Conservation (phyloP, 1,140 invertebrate genomes). For the Eupristina koningsbergeri region DNA sequence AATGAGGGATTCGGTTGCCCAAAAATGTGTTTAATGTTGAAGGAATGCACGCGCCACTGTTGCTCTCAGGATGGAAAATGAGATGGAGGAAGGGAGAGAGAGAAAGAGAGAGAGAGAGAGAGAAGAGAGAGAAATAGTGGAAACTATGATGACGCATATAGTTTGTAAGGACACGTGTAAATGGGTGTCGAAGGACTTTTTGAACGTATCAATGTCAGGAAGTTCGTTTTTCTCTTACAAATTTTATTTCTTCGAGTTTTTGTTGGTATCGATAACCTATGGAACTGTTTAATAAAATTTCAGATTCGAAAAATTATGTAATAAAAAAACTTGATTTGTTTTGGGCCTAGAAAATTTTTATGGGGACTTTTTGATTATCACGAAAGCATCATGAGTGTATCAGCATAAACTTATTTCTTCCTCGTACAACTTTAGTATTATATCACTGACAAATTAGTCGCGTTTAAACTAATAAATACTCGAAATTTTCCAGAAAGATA, state of each 20-base stretch:
- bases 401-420: neutral
- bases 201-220: constrained; percentile 16
- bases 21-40: neutral
- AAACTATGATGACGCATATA: constrained; percentile 26
- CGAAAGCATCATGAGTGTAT: no score
- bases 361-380: neutral
- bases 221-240: neutral
- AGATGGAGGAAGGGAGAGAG: neutral
- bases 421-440: neutral
- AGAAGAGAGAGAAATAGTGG: no score
- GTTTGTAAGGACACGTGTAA: constrained; percentile 42
- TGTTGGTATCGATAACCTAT: neutral
- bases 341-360: neutral
- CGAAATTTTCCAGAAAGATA: neutral
- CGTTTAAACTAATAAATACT: neutral
- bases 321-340: neutral
- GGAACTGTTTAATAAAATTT: neutral
- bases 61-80: neutral
- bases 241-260: neutral
- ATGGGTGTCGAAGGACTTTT: neutral
- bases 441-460: neutral
- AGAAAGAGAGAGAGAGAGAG: no score
- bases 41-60: neutral
- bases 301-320: no score
- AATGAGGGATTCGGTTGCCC: neutral